Base-by-base conservation (phyloP, 2,797 vertebrate species). In the Danio kyathit region DNA sequence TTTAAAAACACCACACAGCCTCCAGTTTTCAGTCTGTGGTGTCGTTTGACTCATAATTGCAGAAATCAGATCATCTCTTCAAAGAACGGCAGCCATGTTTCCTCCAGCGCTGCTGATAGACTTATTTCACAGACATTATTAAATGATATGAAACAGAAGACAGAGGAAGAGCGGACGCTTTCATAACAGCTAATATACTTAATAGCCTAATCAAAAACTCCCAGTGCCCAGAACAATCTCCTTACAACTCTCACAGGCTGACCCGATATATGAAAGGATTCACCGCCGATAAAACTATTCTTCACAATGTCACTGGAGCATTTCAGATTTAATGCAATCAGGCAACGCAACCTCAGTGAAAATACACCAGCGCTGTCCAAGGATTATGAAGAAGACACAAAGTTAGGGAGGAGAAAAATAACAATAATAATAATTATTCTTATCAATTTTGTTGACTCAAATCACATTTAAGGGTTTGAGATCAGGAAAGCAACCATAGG, bases 181-280 rank as follows among this genome's bases (percentile, higher is more conserved):
- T 81, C 66, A 76, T 48, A 63, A 82, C 56, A 61, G 61, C 78
- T 66, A 65, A 65, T 76, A 77, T 82, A 70, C 67, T 80, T 86
- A 73, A 80, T 72, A 52, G 75, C 46, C 65, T 84, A 72, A 54
- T 80, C 46, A 80, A 80, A 82, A 74, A 64, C 61, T 57, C 48
- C 61, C 76, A 57, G 70, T 66, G 52, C 72, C 72, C 76, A 72
- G 43, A 71, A 54, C 75, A 74, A 49, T 44, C 66, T 57, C 61
- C 64, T 80, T 80, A 40, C 40, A 11, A 19, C 75, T 59, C 80
- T 64, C 74, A 40, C 38, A 64, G 56, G 40, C 54, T 0, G 29
- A 29, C 29, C 56, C 43, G 29, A 21, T 38, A 71, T 71, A 74
- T 57, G 19, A 74, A 54, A 12, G 6, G 17, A 56, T 46, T 17